These are phyloP conservation scores for Cyrtorhinus lividipennis DNA, from an alignment of 1,140 invertebrate genomes.

Conservation along the genomic window DNA sequence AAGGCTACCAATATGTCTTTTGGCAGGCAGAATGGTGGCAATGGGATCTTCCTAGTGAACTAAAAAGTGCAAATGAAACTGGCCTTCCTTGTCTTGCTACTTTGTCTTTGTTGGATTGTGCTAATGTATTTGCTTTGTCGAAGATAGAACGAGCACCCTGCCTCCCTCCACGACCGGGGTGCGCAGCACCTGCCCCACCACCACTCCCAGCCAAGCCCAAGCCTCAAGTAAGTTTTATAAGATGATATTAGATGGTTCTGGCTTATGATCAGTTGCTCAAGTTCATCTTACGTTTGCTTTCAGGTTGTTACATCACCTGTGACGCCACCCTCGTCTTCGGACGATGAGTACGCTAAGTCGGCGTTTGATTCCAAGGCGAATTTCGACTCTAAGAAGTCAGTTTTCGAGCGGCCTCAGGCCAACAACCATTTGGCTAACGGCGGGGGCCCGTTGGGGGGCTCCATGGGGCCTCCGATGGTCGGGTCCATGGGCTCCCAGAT, in stretches of 20 bases:
- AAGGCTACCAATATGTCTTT: no score
- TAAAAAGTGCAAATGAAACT: no score
- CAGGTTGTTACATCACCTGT: slow-evolving; percentile 18
- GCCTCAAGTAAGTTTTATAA: slow-evolving; percentile 4
- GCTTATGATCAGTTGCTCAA: no score
- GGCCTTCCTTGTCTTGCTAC: no score
- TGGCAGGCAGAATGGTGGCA: no score
- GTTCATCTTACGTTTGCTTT: no score
- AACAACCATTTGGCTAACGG: not conserved
- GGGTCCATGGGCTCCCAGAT: not conserved
- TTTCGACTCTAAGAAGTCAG: slow-evolving; percentile 20
- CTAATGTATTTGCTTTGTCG: not conserved
- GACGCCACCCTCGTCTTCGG: slow-evolving; percentile 19
- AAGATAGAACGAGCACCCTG: slow-evolving; percentile 9
- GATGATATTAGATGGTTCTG: no score
- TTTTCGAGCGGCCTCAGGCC: slow-evolving; percentile 14
- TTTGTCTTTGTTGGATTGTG: not conserved
- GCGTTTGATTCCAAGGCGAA: slow-evolving; percentile 20
- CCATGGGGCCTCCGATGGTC: not conserved
- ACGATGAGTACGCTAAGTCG: slow-evolving; percentile 14
- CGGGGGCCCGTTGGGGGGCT: not conserved
- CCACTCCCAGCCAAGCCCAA: slow-evolving; percentile 17
- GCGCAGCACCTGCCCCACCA: not conserved
- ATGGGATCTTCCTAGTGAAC: no score
- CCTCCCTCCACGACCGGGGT: slow-evolving; percentile 5